Conservation (phyloP, 2,797 vertebrate genomes). For the Heterohyrax brucei region DNA sequence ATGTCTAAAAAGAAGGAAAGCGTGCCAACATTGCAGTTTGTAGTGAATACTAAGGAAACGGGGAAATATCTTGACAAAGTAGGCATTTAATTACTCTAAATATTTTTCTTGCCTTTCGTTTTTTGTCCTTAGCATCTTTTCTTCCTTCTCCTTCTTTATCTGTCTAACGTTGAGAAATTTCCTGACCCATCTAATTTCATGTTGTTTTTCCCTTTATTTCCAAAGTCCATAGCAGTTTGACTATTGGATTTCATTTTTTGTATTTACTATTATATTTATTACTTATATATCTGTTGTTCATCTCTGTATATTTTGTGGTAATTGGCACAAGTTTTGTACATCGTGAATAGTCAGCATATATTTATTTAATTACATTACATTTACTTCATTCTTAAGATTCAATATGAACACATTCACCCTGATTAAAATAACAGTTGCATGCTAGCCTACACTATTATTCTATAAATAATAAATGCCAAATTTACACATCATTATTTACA, state of each 20-base stretch:
- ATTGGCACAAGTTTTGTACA: background rate
- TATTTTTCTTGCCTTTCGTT: background rate
- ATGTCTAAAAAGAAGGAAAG: background rate
- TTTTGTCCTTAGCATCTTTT: background rate
- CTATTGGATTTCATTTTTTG: background rate
- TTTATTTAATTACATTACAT: background rate
- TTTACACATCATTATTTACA: background rate
- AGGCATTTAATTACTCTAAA: background rate
- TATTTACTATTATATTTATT: background rate
- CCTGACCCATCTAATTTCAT: background rate
- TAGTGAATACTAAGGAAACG: background rate
- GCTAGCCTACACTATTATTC: background rate
- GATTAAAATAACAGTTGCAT: background rate
- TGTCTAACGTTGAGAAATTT: background rate
- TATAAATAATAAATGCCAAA: background rate
- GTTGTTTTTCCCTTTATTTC: background rate
- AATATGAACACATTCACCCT: background rate
- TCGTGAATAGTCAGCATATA: background rate
- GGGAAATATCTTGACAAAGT: background rate
- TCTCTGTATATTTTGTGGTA: background rate
- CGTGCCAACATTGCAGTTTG: background rate
- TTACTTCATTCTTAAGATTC: background rate
- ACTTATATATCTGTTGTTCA: background rate
- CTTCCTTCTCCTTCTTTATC: background rate
- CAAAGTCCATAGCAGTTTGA: background rate